These are phyloP conservation scores for Temnopleurus reevesii DNA, from an alignment of 53 echinoderm and acorn worm genomes.

Conservation along the genomic window DNA sequence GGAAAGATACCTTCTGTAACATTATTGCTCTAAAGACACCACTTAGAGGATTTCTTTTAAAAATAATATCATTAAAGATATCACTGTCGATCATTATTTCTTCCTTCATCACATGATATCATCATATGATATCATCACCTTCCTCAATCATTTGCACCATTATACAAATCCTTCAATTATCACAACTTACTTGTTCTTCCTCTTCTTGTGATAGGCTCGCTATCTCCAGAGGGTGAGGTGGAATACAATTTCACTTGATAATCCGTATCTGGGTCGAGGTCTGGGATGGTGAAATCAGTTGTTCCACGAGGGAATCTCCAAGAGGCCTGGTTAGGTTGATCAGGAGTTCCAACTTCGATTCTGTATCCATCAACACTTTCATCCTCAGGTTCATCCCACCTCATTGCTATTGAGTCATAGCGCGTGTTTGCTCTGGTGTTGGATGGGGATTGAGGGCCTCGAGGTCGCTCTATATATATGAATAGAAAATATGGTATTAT, in stretches of 20 bases:
- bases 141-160: too few species aligned
- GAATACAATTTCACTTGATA: conserved; percentile 38
- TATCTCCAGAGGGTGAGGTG: conserved; percentile 8
- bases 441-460: not conserved
- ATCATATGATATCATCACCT: too few species aligned
- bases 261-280: conserved; percentile 43
- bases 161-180: too few species aligned
- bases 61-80: too few species aligned
- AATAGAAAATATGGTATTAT: not conserved
- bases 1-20: too few species aligned
- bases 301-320: conserved; percentile 12
- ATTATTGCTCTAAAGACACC: too few species aligned
- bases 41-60: too few species aligned
- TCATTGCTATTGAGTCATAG: conserved; percentile 18
- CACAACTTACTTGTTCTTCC: conserved; percentile 20
- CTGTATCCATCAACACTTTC: not conserved
- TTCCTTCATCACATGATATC: too few species aligned
- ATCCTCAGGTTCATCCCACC: conserved; percentile 12
- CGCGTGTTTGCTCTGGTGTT: not conserved
- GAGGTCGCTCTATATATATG: not conserved
- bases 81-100: too few species aligned
- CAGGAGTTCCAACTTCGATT: conserved; percentile 1
- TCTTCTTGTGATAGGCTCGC: conserved; percentile 7
- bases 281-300: conserved; percentile 23
- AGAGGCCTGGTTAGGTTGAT: conserved; percentile 14